These are phyloP conservation scores for Malurus alboscapulatus DNA, from an alignment of 2,113 vertebrate genomes.

Conservation along the genomic window DNA sequence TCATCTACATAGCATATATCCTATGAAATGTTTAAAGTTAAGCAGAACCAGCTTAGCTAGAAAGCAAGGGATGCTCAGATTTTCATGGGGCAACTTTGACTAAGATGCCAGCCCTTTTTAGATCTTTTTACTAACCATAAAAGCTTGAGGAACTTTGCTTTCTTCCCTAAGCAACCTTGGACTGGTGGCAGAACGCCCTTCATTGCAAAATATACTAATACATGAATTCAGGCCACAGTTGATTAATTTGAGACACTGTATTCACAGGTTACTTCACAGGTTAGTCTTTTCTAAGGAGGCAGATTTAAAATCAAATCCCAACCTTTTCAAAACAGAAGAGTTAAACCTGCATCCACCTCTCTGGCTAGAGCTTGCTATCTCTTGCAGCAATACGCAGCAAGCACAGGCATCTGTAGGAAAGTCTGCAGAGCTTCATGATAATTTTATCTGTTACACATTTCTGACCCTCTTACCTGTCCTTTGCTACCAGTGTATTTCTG, in stretches of 20 bases:
- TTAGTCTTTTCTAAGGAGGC: neutral
- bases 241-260: neutral
- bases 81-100: neutral
- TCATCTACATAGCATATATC: neutral
- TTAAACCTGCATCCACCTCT: neutral
- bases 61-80: neutral
- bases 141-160: neutral
- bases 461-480: neutral
- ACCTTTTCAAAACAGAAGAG: neutral
- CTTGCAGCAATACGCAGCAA: neutral
- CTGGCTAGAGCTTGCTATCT: neutral
- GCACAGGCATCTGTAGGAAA: neutral
- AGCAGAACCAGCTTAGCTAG: neutral
- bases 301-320: neutral
- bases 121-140: neutral
- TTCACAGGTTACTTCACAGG: neutral
- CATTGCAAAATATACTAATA: neutral
- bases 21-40: neutral
- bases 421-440: neutral
- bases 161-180: neutral
- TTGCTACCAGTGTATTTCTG: neutral
- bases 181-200: neutral
- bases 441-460: neutral
- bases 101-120: neutral
- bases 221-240: neutral